Conservation (phyloP, 2,113 vertebrate species). For the Ginglymostoma cirratum region DNA sequence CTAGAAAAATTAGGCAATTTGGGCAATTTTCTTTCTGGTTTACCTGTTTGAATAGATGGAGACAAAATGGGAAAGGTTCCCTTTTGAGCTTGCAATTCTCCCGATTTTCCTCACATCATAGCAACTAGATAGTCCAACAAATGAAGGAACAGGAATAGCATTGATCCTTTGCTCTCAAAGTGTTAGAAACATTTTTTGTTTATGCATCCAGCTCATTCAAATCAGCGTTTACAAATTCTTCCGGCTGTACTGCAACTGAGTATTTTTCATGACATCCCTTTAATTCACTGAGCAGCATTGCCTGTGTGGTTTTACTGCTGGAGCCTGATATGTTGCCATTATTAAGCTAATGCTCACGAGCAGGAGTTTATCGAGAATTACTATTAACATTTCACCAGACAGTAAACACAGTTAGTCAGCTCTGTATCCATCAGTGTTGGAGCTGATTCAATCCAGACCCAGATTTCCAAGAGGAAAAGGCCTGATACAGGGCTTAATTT, state of each 20-base stretch:
- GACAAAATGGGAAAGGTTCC: not conserved
- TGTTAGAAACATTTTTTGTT: not conserved
- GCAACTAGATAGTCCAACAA: not conserved
- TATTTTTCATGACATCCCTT: not conserved
- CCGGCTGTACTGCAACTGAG: not conserved
- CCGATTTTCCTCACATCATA: not conserved
- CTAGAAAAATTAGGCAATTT: not conserved
- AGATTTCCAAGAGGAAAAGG: not conserved
- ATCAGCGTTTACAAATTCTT: not conserved
- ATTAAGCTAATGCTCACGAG: constrained; percentile 11
- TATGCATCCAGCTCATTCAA: not conserved
- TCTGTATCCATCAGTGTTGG: constrained; percentile 5
- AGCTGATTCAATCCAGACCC: constrained; percentile 17
- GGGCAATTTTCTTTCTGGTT: not conserved
- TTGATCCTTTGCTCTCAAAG: not conserved
- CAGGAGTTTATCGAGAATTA: constrained; percentile 23
- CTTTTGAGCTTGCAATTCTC: not conserved
- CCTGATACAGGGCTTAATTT: not conserved
- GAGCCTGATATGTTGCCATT: not conserved
- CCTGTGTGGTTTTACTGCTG: constrained; percentile 10
- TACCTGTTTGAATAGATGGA: not conserved
- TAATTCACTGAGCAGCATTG: not conserved
- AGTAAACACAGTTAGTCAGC: constrained; percentile 29
- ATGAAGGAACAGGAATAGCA: not conserved
- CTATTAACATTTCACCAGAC: constrained; percentile 25